Base-by-base conservation (phyloP, 2,888 invertebrate species). In the Drosophila niveifrons region DNA sequence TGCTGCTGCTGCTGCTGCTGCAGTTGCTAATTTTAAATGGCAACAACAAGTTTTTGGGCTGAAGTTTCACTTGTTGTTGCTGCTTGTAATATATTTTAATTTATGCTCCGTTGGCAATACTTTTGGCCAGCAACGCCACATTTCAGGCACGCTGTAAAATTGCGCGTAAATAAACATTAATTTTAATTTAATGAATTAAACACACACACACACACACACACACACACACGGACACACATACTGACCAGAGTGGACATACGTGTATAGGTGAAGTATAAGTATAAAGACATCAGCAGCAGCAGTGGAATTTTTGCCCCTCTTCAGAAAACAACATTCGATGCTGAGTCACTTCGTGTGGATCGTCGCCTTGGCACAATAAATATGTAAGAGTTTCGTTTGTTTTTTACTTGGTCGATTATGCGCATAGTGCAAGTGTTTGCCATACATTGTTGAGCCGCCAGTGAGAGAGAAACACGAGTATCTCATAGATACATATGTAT, bases 121-220 rank as follows among this genome's bases (percentile, higher is more conserved):
- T 85, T 83, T 83, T 88, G 83, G 83, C 83, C 79, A 59, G 53
- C 76, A 78, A 75, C 73, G 75, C 73, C 64, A 58, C 81, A 80
- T 77, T 80, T 78, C 80, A 66, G 78, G 65, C 82, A 72, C 66
- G 72, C 72, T 80, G 80, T 71, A 88, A 88, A 85, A 83, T 83
- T 68, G 80, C 72, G 83, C 88, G 88, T 88, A 88, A 86, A 86
- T 75, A 74, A 83, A 75, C 87, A 83, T 84, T 86, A 84, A 86
- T 84, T 86, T 88, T 86, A 83, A 87, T 86, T 86, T 88, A 86
- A 84, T 84, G 87, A 84, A 84, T 84, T 80, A 83, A 84, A 83
- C 70, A 75, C 76, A 71, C 46, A 64, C 53, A 11, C 17, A 52
- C 29, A 13, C 13, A 59, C 36, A 34, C 15, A 59, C 46, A 58